Evolutionary conservation across 2,113 vertebrate species (phyloP).

Genomic region (Oophaga pumilio): DNA sequence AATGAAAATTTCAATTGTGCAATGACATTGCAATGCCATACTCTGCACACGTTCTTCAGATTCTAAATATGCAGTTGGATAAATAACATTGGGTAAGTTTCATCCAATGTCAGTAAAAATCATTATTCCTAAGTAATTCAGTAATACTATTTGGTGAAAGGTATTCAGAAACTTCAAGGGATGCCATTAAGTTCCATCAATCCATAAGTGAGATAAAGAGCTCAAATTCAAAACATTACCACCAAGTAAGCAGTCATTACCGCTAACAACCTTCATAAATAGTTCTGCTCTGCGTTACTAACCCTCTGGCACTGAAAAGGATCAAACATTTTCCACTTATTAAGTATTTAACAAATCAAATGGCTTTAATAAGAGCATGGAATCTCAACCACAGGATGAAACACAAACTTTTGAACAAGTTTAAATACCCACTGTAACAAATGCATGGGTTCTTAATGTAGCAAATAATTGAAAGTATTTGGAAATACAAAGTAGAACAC

Average conservation of each 20-base stretch:
- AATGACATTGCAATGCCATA: background rate
- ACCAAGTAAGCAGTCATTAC: constrained; percentile 62
- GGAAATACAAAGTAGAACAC: background rate
- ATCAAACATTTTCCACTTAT: constrained; percentile 52
- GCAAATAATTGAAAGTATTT: background rate
- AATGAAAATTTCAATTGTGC: background rate
- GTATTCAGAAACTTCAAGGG: constrained; percentile 55
- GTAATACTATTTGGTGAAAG: constrained; percentile 63
- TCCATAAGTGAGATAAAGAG: constrained; percentile 79
- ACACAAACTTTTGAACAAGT: constrained; percentile 29
- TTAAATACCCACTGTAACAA: constrained; percentile 9
- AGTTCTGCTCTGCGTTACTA: constrained; percentile 11
- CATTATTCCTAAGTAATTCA: constrained; percentile 55
- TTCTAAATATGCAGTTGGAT: background rate
- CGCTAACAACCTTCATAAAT: constrained; percentile 26
- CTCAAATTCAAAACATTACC: constrained; percentile 76
- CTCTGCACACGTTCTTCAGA: background rate
- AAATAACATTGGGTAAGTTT: constrained; percentile 43
- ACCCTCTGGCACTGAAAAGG: constrained; percentile 12
- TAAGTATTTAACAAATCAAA: constrained; percentile 58
- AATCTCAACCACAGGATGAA: constrained; percentile 60
- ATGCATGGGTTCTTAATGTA: background rate
- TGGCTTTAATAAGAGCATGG: constrained; percentile 59
- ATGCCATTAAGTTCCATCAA: constrained; percentile 72
- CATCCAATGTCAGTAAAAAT: background rate